These are phyloP conservation scores for Ostrea edulis DNA, from an alignment of 1,140 invertebrate species.

Conservation along the genomic window DNA sequence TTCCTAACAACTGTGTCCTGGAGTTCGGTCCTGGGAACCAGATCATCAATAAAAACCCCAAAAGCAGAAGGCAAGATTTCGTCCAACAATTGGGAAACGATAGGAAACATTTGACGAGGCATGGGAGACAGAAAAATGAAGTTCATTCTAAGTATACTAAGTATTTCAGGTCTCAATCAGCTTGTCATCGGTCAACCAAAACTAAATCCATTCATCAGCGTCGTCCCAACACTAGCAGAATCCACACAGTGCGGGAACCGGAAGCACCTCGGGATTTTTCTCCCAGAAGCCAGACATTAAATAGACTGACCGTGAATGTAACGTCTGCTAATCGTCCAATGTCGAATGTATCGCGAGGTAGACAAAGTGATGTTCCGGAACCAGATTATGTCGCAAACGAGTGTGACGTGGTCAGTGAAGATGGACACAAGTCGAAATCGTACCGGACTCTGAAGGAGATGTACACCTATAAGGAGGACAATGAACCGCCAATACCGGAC, in stretches of 20 bases:
- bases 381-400: background rate
- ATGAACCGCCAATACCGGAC: conserved; percentile 7
- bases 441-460: conserved; percentile 18
- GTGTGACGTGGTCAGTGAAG: background rate
- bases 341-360: background rate
- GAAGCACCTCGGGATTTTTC: background rate
- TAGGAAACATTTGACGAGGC: background rate
- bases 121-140: background rate
- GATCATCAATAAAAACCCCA: background rate
- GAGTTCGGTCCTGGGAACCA: conserved; percentile 33
- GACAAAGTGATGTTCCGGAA: background rate
- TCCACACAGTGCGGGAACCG: too few relatives aligned
- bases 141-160: background rate
- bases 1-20: conserved; percentile 20
- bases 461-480: conserved; percentile 20
- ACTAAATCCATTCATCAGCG: background rate
- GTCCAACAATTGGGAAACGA: background rate
- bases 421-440: conserved; percentile 9
- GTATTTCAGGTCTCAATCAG: conserved; percentile 1
- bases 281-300: background rate
- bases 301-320: background rate
- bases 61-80: background rate
- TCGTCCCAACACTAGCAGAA: conserved; percentile 4
- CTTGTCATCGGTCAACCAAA: background rate
- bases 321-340: background rate